A percentile compares a stretch with the other conserved stretches of the same genome.
Conservation (phyloP, 2,113 vertebrate species). For the Eublepharis macularius region DNA sequence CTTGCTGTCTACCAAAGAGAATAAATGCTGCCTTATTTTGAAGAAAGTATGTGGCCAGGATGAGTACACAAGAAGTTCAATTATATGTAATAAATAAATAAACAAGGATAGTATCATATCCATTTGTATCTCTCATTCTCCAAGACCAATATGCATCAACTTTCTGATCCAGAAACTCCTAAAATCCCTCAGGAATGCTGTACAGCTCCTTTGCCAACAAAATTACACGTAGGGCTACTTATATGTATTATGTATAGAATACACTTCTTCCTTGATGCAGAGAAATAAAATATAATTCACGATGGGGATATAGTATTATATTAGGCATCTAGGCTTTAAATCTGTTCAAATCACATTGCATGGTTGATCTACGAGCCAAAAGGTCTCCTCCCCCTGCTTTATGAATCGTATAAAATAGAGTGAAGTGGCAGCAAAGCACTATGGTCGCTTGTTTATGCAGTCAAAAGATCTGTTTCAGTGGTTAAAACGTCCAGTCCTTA, state of each 20-base stretch:
- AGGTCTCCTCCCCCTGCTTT: constrained; percentile 19
- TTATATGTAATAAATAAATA: background rate
- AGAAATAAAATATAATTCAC: constrained; percentile 17
- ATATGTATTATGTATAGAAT: background rate
- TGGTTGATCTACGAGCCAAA: constrained; percentile 26
- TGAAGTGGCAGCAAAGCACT: background rate
- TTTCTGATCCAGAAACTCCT: background rate
- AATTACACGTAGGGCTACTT: constrained; percentile 12
- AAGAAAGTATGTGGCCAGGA: background rate
- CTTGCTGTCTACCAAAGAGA: background rate
- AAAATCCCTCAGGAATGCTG: background rate
- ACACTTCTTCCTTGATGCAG: background rate
- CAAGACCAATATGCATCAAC: background rate
- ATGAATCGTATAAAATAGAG: constrained; percentile 25
- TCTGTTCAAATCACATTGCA: constrained; percentile 43
- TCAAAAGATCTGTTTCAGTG: constrained; percentile 29
- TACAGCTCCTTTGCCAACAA: background rate
- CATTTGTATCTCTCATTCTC: background rate
- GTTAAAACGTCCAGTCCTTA: constrained; percentile 49
- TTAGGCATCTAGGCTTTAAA: constrained; percentile 49
- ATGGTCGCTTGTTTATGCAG: constrained; percentile 26
- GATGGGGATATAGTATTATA: constrained; percentile 31
- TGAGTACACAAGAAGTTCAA: background rate
- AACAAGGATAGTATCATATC: background rate
- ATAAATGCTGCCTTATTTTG: background rate